Evolutionary conservation across 2,888 invertebrate species (phyloP).

Genomic region (Acanthoscelides obtectus): DNA sequence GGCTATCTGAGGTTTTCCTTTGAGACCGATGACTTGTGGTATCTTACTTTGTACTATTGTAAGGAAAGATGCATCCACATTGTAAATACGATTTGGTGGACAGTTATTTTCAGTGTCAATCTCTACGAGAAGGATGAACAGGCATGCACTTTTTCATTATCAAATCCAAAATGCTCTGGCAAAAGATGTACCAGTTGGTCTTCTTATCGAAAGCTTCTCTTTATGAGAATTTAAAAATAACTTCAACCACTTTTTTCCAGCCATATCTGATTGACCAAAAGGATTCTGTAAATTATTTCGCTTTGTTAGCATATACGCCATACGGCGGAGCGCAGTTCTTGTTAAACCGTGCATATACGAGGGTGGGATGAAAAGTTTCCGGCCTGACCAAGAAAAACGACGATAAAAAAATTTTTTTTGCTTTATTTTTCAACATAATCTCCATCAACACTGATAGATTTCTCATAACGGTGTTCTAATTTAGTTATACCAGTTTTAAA

Average conservation of each 20-base stretch:
- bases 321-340: too few species aligned
- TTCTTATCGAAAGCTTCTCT: constrained; percentile 1
- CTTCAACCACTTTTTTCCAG: constrained; percentile 4
- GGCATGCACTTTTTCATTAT: constrained; percentile 5
- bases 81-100: constrained; percentile 30
- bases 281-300: constrained; percentile 4
- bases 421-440: too few species aligned
- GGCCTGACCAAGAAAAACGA: too few species aligned
- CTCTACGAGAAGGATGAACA: constrained; percentile 7
- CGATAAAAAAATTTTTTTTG: too few species aligned
- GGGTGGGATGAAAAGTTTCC: too few species aligned
- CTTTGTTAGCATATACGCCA: constrained; percentile 1
- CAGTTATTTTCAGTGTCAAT: constrained; percentile 10
- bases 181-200: too few species aligned
- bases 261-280: constrained; percentile 1
- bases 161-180: constrained; percentile 12
- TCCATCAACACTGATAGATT: too few species aligned
- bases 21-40: constrained; percentile 29
- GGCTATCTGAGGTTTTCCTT: constrained; percentile 36
- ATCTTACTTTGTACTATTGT: constrained; percentile 34
- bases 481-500: too few species aligned
- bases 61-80: constrained; percentile 39
- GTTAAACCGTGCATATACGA: too few species aligned
- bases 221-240: constrained; percentile 4
- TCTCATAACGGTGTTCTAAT: too few species aligned